These are phyloP conservation scores for Phodopus roborovskii DNA, from an alignment of 2,113 vertebrate genomes.

Conservation along the genomic window DNA sequence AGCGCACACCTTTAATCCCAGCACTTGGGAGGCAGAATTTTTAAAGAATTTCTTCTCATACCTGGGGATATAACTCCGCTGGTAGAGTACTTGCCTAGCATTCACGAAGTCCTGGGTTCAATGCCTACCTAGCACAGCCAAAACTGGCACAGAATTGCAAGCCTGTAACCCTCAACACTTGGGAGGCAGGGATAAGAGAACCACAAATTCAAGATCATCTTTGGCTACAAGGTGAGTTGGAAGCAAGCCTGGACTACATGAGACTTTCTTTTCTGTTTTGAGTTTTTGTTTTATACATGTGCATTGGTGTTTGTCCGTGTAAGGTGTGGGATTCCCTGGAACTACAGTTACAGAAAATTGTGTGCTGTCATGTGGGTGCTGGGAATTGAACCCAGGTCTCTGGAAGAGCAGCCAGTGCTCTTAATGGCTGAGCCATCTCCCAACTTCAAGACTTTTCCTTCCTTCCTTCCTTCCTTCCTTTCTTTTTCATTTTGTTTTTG, in stretches of 20 bases:
- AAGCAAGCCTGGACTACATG: neutral
- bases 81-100: neutral
- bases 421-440: too few species aligned
- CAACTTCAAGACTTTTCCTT: neutral
- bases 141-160: neutral
- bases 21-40: neutral
- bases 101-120: neutral
- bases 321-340: neutral
- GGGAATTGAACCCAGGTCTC: neutral
- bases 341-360: neutral
- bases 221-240: neutral
- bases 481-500: neutral
- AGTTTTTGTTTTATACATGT: neutral
- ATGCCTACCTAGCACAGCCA: neutral
- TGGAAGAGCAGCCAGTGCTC: too few species aligned
- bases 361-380: neutral
- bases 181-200: neutral
- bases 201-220: neutral
- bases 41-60: neutral
- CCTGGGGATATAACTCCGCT: neutral
- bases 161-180: neutral
- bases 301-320: neutral
- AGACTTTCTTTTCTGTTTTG: neutral
- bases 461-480: too few species aligned
- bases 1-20: neutral